Evolutionary conservation across 2,888 invertebrate genomes (phyloP), one percentile per base, ranked within the genome.

Genomic region (Balanococcus diminutus): DNA sequence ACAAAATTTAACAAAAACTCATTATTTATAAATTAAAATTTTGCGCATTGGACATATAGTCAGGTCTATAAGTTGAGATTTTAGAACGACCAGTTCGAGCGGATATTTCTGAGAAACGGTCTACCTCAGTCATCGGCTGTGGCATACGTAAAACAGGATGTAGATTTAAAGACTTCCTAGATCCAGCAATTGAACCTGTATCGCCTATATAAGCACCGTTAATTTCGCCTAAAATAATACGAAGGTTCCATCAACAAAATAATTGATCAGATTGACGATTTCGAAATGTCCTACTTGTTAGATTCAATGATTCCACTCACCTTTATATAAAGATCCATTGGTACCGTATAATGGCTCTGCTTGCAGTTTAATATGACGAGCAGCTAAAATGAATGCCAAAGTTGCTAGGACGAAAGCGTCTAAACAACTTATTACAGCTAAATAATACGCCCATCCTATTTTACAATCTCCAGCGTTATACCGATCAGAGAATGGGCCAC

Each of bases 351-450:
- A 92, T 11, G 94, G 94, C 90, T 96, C 96, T 0, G 96, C 94
- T 89, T 96, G 95, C 82, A 97, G 92, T 86, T 95, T 92, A 22
- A 97, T 95, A 90, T 98, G 97, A 86, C 97, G 91, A 6, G 96
- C 95, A 42, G 97, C 98, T 88, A 98, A 92, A 88, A 98, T 96
- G 91, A 98, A 98, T 16, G 98, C 98, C 87, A 98, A 92, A 0
- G 96, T 94, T 0, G 98, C 94, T 87, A 98, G 92, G 87, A 97
- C 96, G 84, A 94, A 91, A 84, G 96, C 96, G 90, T 97, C 97
- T 88, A 95, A 90, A 86, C 96, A 95, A 0, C 95, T 97, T 87
- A 98, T 96, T 87, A 96, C 95, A 6, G 97, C 98, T 88, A 98
- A 92, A 14, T 98, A 93, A 90, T 96, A 98, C 4, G 98, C 98